phyloP scores from a whole-genome alignment of 2,888 invertebrate genomes.

The Aquatica leii region DNA sequence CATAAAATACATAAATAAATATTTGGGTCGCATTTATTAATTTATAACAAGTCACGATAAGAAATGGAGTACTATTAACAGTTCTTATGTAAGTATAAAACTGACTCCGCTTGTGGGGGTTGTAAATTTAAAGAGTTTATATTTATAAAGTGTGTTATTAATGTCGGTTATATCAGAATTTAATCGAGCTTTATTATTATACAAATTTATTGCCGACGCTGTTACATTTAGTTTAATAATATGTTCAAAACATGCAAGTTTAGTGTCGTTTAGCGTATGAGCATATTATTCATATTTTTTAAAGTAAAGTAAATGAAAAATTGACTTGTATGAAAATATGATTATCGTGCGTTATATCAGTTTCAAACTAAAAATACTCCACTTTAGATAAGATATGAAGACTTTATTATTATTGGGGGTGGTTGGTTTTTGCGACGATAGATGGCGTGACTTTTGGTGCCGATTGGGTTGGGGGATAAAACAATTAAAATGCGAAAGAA shows the following conservation, averaged over 20 bases:
- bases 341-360: not conserved
- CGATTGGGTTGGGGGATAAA: no score
- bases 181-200: slow-evolving; percentile 47
- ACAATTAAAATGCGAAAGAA: no score
- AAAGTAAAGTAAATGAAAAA: slow-evolving; percentile 46
- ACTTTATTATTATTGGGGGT: not conserved
- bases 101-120: slow-evolving; percentile 29
- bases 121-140: slow-evolving; percentile 41
- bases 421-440: not conserved
- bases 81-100: slow-evolving; percentile 26
- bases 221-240: slow-evolving; percentile 46
- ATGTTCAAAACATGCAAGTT: slow-evolving; percentile 47
- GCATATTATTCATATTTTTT: slow-evolving; percentile 53
- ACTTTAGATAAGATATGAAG: slow-evolving; percentile 1
- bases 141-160: slow-evolving; percentile 47
- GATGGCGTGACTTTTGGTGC: no score
- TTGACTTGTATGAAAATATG: slow-evolving; percentile 48
- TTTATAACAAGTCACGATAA: slow-evolving; percentile 34
- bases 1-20: slow-evolving; percentile 29
- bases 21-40: slow-evolving; percentile 34
- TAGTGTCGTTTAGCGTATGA: slow-evolving; percentile 51
- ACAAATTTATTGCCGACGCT: slow-evolving; percentile 44
- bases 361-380: not conserved
- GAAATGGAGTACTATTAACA: slow-evolving; percentile 29
- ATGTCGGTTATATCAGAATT: slow-evolving; percentile 46